Evolutionary conservation across 2,888 invertebrate species (phyloP).

Genomic region (Ectemnius continuus): DNA sequence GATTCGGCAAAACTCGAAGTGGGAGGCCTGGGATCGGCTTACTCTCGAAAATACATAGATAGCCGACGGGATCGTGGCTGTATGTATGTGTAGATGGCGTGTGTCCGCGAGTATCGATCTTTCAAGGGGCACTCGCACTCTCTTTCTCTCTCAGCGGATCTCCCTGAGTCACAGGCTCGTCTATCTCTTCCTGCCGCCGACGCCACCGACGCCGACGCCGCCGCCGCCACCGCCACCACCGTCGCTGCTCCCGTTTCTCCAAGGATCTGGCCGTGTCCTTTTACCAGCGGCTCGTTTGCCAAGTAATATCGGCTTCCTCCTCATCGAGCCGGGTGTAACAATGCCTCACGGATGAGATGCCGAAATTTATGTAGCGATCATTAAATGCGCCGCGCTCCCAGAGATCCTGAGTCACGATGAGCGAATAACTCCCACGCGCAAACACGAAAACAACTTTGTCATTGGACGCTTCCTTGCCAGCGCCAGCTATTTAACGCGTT

Average conservation of each 20-base stretch:
- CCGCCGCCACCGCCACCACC: no score
- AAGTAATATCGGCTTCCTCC: neutral
- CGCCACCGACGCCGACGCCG: no score
- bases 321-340: neutral
- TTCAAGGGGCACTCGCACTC: neutral
- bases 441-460: no score
- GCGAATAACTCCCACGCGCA: no score
- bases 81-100: neutral
- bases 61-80: no score
- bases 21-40: neutral
- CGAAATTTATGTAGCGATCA: neutral
- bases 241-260: conserved; percentile 15
- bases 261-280: conserved; percentile 12
- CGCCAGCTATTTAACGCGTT: no score
- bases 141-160: conserved; percentile 6
- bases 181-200: neutral
- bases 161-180: conserved; percentile 26
- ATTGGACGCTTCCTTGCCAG: no score
- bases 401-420: neutral
- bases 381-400: neutral
- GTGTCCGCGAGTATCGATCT: conserved; percentile 39
- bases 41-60: neutral
- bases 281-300: conserved; percentile 25
- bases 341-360: neutral
- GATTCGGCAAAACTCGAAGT: conserved; percentile 1